Conservation (phyloP, 2,888 invertebrate genomes). For the Drosophila algonquin region DNA sequence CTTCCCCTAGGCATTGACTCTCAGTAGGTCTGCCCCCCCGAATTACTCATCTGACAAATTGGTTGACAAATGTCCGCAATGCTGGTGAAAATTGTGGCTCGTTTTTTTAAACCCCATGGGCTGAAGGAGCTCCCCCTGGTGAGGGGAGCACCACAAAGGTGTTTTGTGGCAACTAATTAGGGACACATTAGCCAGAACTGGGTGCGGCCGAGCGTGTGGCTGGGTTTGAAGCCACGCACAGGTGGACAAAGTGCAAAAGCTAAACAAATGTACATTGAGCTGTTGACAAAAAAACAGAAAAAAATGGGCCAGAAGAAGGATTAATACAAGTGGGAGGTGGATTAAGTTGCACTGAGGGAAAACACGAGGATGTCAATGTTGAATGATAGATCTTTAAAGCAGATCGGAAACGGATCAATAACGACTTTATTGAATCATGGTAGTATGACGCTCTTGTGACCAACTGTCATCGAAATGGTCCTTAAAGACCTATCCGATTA, state of each 20-base stretch:
- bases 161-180: slow-evolving; percentile 57
- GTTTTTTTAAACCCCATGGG: slow-evolving; percentile 31
- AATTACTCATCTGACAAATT: slow-evolving; percentile 11
- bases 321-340: not conserved
- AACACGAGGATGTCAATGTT: not conserved
- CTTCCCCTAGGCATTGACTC: not conserved
- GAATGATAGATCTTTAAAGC: not conserved
- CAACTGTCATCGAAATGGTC: no score
- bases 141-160: slow-evolving; percentile 20
- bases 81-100: slow-evolving; percentile 32
- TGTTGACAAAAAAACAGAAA: slow-evolving; percentile 13
- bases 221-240: slow-evolving; percentile 37
- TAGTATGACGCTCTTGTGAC: no score
- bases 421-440: no score
- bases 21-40: not conserved
- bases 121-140: not conserved
- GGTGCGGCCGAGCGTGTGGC: slow-evolving; percentile 61
- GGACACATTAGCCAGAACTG: slow-evolving; percentile 59
- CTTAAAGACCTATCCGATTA: no score
- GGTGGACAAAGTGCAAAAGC: slow-evolving; percentile 47
- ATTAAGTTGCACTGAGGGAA: not conserved
- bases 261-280: slow-evolving; percentile 53
- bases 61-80: slow-evolving; percentile 31
- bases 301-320: not conserved
- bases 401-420: not conserved